Percentiles rank a stretch among this genome's conserved stretches.
phyloP scores from a whole-genome alignment of 2,888 invertebrate species.

The Silvanus unidentatus region DNA sequence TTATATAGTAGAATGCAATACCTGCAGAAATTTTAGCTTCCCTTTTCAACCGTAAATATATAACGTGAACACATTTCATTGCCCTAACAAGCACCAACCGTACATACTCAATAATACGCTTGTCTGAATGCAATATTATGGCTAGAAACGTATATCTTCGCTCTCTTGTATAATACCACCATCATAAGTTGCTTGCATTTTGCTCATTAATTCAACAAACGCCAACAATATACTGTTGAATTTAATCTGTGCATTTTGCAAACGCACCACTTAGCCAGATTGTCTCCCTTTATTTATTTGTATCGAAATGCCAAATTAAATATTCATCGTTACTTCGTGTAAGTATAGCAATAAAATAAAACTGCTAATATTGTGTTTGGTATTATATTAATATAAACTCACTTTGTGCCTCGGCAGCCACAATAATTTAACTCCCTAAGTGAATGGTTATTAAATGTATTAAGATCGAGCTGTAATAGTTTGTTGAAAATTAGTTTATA shows the following conservation, averaged over 20 bases:
- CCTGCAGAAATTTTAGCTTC: constrained; percentile 8
- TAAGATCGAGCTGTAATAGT: no score
- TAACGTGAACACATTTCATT: constrained; percentile 20
- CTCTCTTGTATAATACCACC: background rate
- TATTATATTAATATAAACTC: no score
- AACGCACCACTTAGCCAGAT: constrained; percentile 8
- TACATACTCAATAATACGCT: no score
- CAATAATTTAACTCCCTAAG: no score
- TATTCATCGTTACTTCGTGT: no score
- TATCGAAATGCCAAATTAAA: no score
- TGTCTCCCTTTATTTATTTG: no score
- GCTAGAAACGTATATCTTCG: constrained; percentile 24
- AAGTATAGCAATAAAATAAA: no score
- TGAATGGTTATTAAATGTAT: no score
- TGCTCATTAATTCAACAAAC: constrained; percentile 28
- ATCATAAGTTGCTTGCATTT: background rate
- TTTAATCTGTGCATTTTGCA: background rate
- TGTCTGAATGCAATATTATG: constrained; percentile 17
- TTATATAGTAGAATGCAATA: constrained; percentile 9
- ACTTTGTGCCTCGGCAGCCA: no score
- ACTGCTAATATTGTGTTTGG: no score
- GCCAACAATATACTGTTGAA: constrained; percentile 18
- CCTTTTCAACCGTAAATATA: constrained; percentile 15
- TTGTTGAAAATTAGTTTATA: no score
- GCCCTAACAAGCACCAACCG: constrained; percentile 18